A percentile compares a stretch with the other conserved stretches of the same genome.
These are phyloP conservation scores for Tyto alba DNA, from an alignment of 2,113 vertebrate genomes.

Conservation along the genomic window DNA sequence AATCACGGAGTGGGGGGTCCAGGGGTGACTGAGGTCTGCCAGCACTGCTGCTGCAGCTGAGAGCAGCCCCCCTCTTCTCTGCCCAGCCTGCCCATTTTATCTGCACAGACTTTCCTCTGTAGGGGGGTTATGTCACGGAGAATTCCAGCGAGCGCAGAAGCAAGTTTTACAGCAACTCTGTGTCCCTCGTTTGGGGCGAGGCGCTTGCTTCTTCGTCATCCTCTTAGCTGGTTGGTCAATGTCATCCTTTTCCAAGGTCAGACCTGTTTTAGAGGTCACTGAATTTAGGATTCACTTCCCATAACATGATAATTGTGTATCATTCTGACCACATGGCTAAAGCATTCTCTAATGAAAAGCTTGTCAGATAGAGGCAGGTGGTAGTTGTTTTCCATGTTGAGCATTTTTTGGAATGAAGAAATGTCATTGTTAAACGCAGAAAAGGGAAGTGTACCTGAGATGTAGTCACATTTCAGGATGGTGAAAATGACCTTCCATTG, in stretches of 20 bases:
- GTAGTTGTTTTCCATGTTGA: not conserved
- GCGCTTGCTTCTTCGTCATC: not conserved
- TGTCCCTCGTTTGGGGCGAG: rapidly evolving
- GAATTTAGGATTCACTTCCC: not conserved
- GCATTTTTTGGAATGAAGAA: not conserved
- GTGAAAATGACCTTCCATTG: not conserved
- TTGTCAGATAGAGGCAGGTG: rapidly evolving
- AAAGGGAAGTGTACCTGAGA: not conserved
- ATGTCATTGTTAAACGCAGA: not conserved
- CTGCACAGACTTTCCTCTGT: rapidly evolving
- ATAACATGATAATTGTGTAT: rapidly evolving
- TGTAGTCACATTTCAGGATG: not conserved
- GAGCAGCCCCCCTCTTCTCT: not conserved
- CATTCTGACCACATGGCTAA: rapidly evolving
- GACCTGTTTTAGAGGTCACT: not conserved
- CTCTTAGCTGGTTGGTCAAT: not conserved
- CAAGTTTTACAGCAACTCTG: not conserved
- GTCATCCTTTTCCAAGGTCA: not conserved
- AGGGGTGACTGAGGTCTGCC: not conserved
- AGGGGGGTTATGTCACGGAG: rapidly evolving
- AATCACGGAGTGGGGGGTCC: rapidly evolving
- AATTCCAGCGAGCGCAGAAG: not conserved
- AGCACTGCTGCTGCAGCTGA: not conserved
- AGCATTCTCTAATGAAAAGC: not conserved
- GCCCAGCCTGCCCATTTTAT: not conserved